These are phyloP conservation scores for Leucoma salicis DNA, from an alignment of 2,888 invertebrate genomes.

Conservation along the genomic window DNA sequence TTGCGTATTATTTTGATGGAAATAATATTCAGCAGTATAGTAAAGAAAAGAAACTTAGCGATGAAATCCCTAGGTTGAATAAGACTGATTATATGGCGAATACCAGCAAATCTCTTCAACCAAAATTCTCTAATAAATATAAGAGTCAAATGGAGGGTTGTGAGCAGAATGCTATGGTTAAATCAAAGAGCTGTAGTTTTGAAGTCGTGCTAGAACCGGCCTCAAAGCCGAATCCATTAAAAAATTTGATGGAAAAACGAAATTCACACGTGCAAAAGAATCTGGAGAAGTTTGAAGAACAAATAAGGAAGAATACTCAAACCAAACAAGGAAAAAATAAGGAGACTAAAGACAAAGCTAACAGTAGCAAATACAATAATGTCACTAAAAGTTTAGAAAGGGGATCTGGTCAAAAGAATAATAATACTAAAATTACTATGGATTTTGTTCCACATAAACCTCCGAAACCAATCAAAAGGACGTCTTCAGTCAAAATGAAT, in stretches of 20 bases:
- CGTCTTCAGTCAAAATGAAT: slow-evolving; percentile 84
- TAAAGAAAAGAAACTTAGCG: slow-evolving; percentile 63
- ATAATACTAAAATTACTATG: slow-evolving; percentile 73
- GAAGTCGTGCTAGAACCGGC: slow-evolving; percentile 78
- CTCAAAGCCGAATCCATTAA: slow-evolving; percentile 72
- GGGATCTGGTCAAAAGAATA: slow-evolving; percentile 68
- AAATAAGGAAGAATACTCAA: slow-evolving; percentile 70
- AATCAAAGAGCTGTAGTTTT: slow-evolving; percentile 78
- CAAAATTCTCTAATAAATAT: slow-evolving; percentile 69
- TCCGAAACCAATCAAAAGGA: slow-evolving; percentile 86
- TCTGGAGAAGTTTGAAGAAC: slow-evolving; percentile 83
- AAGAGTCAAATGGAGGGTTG: slow-evolving; percentile 72
- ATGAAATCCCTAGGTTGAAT: slow-evolving; percentile 83
- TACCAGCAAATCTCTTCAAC: slow-evolving; percentile 70
- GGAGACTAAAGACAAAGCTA: slow-evolving; percentile 70
- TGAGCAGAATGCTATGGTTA: slow-evolving; percentile 67
- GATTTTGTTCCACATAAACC: slow-evolving; percentile 87
- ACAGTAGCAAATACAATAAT: slow-evolving; percentile 65
- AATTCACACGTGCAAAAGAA: slow-evolving; percentile 80
- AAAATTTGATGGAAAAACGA: slow-evolving; percentile 72
- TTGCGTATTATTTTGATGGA: slow-evolving; percentile 78
- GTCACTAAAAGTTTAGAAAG: slow-evolving; percentile 75
- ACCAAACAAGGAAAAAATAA: slow-evolving; percentile 68
- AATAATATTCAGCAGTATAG: slow-evolving; percentile 66
- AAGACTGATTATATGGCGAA: slow-evolving; percentile 79